A percentile compares a stretch with the other conserved stretches of the same genome.
phyloP scores from a whole-genome alignment of 2,888 invertebrate species.

The Galerucella nymphaeae region DNA sequence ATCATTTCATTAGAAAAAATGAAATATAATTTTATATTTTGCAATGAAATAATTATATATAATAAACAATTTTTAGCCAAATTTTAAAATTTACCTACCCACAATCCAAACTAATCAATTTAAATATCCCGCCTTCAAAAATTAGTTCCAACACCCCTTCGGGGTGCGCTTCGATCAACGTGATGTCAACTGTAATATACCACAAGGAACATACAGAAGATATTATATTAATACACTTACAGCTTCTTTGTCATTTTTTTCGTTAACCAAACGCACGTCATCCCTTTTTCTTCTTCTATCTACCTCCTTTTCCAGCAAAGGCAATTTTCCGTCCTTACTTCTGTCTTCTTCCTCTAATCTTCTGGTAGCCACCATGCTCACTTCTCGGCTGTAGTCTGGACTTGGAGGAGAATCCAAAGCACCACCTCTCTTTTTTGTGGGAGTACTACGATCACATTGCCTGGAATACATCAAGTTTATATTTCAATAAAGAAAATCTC shows the following conservation, averaged over 20 bases:
- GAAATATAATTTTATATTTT: too few species aligned
- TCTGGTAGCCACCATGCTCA: conserved; percentile 72
- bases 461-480: conserved; percentile 22
- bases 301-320: conserved; percentile 57
- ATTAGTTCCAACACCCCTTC: too few species aligned
- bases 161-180: too few species aligned
- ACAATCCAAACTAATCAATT: too few species aligned
- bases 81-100: too few species aligned
- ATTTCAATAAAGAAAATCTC: not conserved
- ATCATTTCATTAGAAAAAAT: too few species aligned
- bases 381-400: conserved; percentile 77
- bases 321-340: conserved; percentile 62
- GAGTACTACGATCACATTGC: conserved; percentile 66
- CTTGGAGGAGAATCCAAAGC: conserved; percentile 58
- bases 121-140: too few species aligned
- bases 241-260: conserved; percentile 66
- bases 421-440: conserved; percentile 61
- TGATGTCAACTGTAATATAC: too few species aligned
- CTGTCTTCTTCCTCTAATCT: conserved; percentile 68
- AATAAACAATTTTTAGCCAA: too few species aligned
- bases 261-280: conserved; percentile 71
- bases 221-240: conserved; percentile 48
- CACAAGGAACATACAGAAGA: too few species aligned
- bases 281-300: conserved; percentile 59
- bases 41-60: too few species aligned